A percentile compares a stretch with the other conserved stretches of the same genome.
Evolutionary conservation across 2,113 vertebrate species (phyloP).

Genomic region (Hippocampus mohnikei): DNA sequence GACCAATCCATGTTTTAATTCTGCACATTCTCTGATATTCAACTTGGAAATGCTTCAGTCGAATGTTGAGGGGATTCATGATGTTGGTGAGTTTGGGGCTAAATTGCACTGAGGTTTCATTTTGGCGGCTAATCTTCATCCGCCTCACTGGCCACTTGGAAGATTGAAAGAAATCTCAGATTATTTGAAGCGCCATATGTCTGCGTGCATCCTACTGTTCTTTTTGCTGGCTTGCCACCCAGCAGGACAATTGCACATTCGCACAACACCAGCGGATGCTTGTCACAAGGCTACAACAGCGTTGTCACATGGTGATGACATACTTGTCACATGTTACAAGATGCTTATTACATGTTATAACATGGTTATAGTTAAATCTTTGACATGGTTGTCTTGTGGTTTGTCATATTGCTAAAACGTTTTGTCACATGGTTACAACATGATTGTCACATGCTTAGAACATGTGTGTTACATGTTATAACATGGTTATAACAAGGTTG

Average conservation of each 20-base stretch:
- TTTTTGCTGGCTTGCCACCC: background rate
- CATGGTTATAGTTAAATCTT: no score
- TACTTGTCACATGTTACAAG: no score
- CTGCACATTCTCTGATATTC: no score
- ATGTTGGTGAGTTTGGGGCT: background rate
- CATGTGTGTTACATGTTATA: no score
- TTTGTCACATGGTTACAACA: no score
- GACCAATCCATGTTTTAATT: no score
- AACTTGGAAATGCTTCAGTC: background rate
- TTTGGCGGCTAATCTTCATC: background rate
- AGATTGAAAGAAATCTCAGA: conserved; percentile 2
- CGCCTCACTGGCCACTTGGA: background rate
- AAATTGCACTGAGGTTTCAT: background rate
- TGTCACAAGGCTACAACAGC: no score
- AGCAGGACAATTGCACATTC: background rate
- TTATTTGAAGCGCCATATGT: background rate
- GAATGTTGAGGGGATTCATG: background rate
- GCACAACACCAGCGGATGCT: background rate
- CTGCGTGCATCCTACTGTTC: background rate
- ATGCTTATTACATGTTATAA: no score
- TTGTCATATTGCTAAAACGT: no score
- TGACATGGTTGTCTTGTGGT: no score
- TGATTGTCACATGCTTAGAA: background rate
- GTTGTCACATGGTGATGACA: background rate
- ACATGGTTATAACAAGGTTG: no score